phyloP scores from a whole-genome alignment of 2,797 vertebrate species.

The Loriculus beryllinus region DNA sequence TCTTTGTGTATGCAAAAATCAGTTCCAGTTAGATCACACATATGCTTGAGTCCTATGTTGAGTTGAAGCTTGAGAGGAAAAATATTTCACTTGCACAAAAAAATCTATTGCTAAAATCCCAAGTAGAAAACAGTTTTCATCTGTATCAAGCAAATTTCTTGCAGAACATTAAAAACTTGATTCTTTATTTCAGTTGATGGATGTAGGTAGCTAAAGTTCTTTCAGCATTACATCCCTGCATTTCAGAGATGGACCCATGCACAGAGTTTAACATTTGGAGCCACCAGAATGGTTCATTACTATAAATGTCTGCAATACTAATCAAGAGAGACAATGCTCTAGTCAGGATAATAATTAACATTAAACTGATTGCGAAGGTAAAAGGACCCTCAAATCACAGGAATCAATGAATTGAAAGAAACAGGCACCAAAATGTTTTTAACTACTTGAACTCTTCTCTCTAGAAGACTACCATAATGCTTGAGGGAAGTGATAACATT shows the following conservation, averaged over 20 bases:
- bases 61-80: background rate
- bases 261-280: constrained; percentile 1
- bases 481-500: background rate
- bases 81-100: background rate
- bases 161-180: background rate
- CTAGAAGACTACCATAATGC: background rate
- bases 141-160: background rate
- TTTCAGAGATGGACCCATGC: background rate
- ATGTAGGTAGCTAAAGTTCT: background rate
- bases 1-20: background rate
- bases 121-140: background rate
- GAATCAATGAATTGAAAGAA: background rate
- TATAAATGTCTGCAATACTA: constrained; percentile 30
- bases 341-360: constrained; percentile 37
- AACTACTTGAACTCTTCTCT: background rate
- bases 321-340: constrained; percentile 24
- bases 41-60: background rate
- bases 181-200: background rate
- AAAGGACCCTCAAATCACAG: constrained; percentile 21
- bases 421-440: background rate
- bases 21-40: background rate
- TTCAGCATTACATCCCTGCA: background rate
- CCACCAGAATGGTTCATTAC: background rate
- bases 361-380: constrained; percentile 20
- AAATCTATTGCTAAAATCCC: background rate